Conservation (phyloP, 2,888 invertebrate genomes). For the Machimus atricapillus region DNA sequence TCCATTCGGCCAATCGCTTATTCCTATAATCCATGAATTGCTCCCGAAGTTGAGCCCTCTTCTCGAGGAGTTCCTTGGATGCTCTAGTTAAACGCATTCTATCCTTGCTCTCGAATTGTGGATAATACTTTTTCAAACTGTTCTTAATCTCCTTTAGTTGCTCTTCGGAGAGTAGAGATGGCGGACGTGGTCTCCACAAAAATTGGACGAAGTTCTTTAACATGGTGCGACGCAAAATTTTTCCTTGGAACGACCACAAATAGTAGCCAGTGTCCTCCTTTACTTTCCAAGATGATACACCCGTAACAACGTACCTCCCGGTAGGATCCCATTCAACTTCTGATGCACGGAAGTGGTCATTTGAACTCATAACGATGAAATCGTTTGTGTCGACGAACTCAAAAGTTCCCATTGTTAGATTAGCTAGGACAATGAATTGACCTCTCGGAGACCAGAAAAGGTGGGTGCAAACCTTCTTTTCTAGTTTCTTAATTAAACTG, state of each 20-base stretch:
- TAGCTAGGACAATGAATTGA: conserved; percentile 93
- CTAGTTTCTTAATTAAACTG: conserved; percentile 83
- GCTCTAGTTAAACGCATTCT: conserved; percentile 90
- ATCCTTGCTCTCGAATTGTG: conserved; percentile 96
- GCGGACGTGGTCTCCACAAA: conserved; percentile 94
- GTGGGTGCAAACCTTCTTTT: conserved; percentile 88
- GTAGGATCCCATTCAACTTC: conserved; percentile 99
- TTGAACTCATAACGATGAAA: conserved; percentile 92
- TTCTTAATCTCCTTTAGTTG: conserved; percentile 96
- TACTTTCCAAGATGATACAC: conserved; percentile 94
- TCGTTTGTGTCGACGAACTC: conserved; percentile 96
- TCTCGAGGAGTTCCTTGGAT: conserved; percentile 93
- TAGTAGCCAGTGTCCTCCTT: conserved; percentile 94
- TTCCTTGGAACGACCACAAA: conserved; percentile 97
- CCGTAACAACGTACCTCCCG: conserved; percentile 94
- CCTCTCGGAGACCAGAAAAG: conserved; percentile 96
- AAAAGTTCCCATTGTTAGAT: conserved; percentile 85
- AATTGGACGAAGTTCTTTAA: conserved; percentile 94
- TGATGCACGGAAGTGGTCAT: conserved; percentile 91
- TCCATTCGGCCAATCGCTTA: conserved; percentile 77
- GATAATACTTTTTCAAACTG: conserved; percentile 96
- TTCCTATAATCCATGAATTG: conserved; percentile 84
- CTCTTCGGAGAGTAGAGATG: conserved; percentile 80
- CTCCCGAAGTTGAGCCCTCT: conserved; percentile 85
- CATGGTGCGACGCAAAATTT: conserved; percentile 77